A percentile compares a stretch with the other conserved stretches of the same genome.
Conservation (phyloP, 2,797 vertebrate genomes). For the Malacoctenus gilli region DNA sequence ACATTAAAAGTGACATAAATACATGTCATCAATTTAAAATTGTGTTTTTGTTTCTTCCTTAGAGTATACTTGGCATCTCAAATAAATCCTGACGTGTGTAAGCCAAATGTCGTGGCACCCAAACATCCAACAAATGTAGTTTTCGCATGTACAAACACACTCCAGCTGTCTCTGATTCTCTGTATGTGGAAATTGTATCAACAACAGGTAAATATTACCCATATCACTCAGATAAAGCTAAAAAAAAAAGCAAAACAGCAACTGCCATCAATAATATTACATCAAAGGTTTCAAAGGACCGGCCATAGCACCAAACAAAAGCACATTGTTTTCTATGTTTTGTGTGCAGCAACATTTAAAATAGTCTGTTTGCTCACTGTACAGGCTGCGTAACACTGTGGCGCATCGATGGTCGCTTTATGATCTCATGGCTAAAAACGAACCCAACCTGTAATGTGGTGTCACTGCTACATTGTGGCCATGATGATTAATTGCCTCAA, state of each 20-base stretch:
- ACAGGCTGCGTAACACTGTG: conserved; percentile 35
- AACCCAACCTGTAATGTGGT: conserved; percentile 26
- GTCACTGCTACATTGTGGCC: conserved; percentile 55
- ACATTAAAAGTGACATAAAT: no score
- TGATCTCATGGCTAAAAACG: conserved; percentile 14
- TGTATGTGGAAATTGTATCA: conserved; percentile 3
- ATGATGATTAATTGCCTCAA: conserved; percentile 39
- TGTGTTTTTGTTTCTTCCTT: conserved; percentile 3
- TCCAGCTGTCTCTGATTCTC: background rate
- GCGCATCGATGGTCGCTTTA: conserved; percentile 24
- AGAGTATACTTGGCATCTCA: conserved; percentile 64
- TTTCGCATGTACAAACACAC: conserved; percentile 16
- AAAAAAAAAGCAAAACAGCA: conserved; percentile 20
- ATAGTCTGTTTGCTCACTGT: conserved; percentile 33
- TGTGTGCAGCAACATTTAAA: conserved; percentile 56
- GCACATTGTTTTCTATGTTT: conserved; percentile 51
- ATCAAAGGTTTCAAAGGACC: conserved; percentile 41
- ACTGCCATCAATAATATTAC: conserved; percentile 41
- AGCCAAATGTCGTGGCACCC: conserved; percentile 55
- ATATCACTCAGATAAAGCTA: conserved; percentile 30
- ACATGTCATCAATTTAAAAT: no score
- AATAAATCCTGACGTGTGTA: conserved; percentile 33
- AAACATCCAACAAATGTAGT: conserved; percentile 31
- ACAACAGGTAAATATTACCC: conserved; percentile 61
- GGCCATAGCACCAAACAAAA: conserved; percentile 69